Evolutionary conservation across 2,888 invertebrate species (phyloP), one percentile per base, ranked within the genome.

Genomic region (Euspilapteryx auroguttella): DNA sequence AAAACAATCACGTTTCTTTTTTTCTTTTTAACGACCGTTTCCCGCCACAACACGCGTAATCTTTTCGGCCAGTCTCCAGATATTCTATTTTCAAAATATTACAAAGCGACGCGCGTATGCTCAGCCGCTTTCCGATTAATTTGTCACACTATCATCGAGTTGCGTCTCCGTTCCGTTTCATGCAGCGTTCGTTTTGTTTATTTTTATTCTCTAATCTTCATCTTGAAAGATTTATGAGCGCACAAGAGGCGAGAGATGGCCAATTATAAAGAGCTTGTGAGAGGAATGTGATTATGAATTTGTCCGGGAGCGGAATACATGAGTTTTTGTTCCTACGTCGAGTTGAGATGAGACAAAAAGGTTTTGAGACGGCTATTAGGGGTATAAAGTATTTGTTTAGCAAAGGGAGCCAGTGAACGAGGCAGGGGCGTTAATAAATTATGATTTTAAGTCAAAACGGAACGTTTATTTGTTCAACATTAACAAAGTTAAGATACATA

Each of bases 71-170:
- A 42, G 24, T 14, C 9, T n/a, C n/a, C 24, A 14, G 37, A 33
- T 38, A 45, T 54, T 59, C 59, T 58, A 61, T 57, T 55, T 61
- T 55, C 45, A 51, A 55, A 55, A 45, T 28, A 42, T 47, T 32
- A 24, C 29, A 29, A 24, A 11, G n/a, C n/a, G n/a, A n/a, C 12
- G 15, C 11, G 49, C 47, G 45, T 45, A 45, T 41, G 37, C 37
- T 21, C 33, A 24, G 33, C 32, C 41, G 46, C 47, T 49, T 45
- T 51, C 48, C 48, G 49, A 61, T 61, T 61, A 59, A 63, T 61
- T 59, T 59, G 58, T 62, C 62, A 61, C 52, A 54, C 45, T 47
- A 51, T 55, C 57, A 53, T 45, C 57, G 54, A 48, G 27, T 13
- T 37, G 44, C 47, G 40, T 45, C n/a, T n/a, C n/a, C n/a, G n/a